Percentiles rank a stretch among this genome's conserved stretches.
Evolutionary conservation across 2,888 invertebrate genomes (phyloP).

Genomic region (Orgyia antiqua): DNA sequence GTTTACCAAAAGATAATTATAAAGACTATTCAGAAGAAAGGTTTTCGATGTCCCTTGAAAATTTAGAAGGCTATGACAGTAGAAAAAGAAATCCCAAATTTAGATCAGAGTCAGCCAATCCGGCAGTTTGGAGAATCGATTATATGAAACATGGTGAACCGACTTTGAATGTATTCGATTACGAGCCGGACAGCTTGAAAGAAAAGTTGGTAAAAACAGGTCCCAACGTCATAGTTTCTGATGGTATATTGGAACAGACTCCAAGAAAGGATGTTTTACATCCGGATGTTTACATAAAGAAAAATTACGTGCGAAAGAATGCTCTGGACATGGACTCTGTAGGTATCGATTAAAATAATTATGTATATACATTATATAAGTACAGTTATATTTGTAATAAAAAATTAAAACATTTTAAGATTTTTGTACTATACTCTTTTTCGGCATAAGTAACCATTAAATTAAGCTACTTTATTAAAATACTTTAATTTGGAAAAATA

Average conservation of each 20-base stretch:
- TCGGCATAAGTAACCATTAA: too few relatives aligned
- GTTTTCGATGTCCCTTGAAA: slow-evolving; percentile 55
- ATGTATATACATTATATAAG: not conserved
- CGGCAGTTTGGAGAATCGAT: slow-evolving; percentile 62
- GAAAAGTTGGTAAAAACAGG: slow-evolving; percentile 47
- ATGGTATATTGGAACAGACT: slow-evolving; percentile 32
- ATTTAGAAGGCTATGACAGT: slow-evolving; percentile 30
- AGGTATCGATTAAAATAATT: slow-evolving; percentile 3
- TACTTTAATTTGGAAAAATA: not conserved
- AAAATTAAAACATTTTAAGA: not conserved
- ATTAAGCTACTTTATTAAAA: not conserved
- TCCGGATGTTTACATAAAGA: slow-evolving; percentile 61
- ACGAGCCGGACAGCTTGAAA: slow-evolving; percentile 36
- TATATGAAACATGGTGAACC: slow-evolving; percentile 64
- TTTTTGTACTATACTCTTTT: too few relatives aligned
- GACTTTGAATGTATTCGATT: slow-evolving; percentile 39
- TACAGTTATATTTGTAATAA: not conserved
- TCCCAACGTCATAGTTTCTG: slow-evolving; percentile 38
- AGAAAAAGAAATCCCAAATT: slow-evolving; percentile 26
- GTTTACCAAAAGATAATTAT: slow-evolving; percentile 28
- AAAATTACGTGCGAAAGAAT: slow-evolving; percentile 42
- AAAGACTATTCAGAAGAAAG: slow-evolving; percentile 49
- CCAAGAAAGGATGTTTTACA: slow-evolving; percentile 51
- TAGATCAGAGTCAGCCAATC: slow-evolving; percentile 36
- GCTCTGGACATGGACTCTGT: slow-evolving; percentile 32